A percentile compares a stretch with the other conserved stretches of the same genome.
These are phyloP conservation scores for Phorcus lineatus DNA, from an alignment of 2,888 invertebrate genomes.

Conservation along the genomic window DNA sequence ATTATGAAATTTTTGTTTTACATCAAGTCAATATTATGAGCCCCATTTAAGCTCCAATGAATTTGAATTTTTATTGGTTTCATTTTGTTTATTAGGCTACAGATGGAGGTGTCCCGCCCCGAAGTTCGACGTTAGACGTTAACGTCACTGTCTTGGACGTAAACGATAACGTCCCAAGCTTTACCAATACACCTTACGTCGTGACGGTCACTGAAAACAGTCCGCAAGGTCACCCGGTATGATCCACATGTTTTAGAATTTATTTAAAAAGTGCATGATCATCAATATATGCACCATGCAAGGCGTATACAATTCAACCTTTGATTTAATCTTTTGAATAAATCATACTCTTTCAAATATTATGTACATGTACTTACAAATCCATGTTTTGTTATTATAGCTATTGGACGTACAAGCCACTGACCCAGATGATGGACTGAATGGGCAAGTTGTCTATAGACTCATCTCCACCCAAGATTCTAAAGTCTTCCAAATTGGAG, in stretches of 20 bases:
- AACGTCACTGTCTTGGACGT: slow-evolving; percentile 39
- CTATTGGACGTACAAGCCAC: slow-evolving; percentile 38
- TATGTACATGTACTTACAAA: too few species aligned
- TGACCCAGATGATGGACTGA: slow-evolving; percentile 43
- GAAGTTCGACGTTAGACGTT: slow-evolving; percentile 30
- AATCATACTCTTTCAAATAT: too few species aligned
- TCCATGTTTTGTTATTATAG: slow-evolving; percentile 23
- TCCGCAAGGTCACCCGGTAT: slow-evolving; percentile 6
- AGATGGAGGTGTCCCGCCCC: slow-evolving; percentile 89
- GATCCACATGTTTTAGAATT: background rate
- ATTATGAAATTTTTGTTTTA: too few species aligned
- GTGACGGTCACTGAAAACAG: slow-evolving; percentile 16
- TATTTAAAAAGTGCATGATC: too few species aligned
- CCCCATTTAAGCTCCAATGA: too few species aligned
- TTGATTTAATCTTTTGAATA: too few species aligned
- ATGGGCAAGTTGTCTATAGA: slow-evolving; percentile 42
- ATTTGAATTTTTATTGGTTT: too few species aligned
- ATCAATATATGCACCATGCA: background rate
- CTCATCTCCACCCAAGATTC: background rate
- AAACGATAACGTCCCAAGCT: slow-evolving; percentile 40
- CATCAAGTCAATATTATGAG: too few species aligned
- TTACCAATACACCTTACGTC: background rate
- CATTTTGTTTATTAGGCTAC: slow-evolving; percentile 80
- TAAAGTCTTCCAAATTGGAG: slow-evolving; percentile 18
- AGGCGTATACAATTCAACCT: too few species aligned